Conservation (phyloP, 2,113 vertebrate species). For the Shinisaurus crocodilurus region DNA sequence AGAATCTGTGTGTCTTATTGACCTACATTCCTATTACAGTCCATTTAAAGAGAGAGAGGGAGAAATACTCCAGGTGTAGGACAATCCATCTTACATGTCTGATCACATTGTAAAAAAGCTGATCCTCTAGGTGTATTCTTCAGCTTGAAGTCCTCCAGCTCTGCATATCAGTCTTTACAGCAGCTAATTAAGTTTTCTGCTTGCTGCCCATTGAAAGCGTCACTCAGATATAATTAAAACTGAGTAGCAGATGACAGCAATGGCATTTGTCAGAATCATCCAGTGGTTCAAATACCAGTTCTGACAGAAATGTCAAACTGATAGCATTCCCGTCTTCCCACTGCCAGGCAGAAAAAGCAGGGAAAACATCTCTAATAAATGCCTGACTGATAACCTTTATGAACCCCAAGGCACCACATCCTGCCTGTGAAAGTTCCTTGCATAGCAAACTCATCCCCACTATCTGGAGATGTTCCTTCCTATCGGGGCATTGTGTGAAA, state of each 20-base stretch:
- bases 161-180: slow-evolving; percentile 70
- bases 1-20: neutral
- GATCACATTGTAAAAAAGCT: slow-evolving; percentile 42
- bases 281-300: slow-evolving; percentile 92
- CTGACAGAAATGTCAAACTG: slow-evolving; percentile 97
- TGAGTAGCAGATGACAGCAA: slow-evolving; percentile 86
- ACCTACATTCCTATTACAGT: slow-evolving; percentile 30
- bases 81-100: slow-evolving; percentile 48
- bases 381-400: slow-evolving; percentile 90
- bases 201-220: slow-evolving; percentile 80
- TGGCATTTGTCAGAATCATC: slow-evolving; percentile 95
- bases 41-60: neutral
- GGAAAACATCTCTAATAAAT: slow-evolving; percentile 81
- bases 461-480: neutral
- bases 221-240: slow-evolving; percentile 95
- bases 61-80: neutral
- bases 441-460: neutral
- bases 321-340: slow-evolving; percentile 80
- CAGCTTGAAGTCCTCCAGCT: slow-evolving; percentile 67
- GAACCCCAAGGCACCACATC: slow-evolving; percentile 80
- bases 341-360: slow-evolving; percentile 64
- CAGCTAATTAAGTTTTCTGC: slow-evolving; percentile 91
- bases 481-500: slow-evolving; percentile 25
- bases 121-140: slow-evolving; percentile 40
- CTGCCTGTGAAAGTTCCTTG: slow-evolving; percentile 79